phyloP scores from a whole-genome alignment of 1,140 invertebrate genomes.

The Drosophila rufa region DNA sequence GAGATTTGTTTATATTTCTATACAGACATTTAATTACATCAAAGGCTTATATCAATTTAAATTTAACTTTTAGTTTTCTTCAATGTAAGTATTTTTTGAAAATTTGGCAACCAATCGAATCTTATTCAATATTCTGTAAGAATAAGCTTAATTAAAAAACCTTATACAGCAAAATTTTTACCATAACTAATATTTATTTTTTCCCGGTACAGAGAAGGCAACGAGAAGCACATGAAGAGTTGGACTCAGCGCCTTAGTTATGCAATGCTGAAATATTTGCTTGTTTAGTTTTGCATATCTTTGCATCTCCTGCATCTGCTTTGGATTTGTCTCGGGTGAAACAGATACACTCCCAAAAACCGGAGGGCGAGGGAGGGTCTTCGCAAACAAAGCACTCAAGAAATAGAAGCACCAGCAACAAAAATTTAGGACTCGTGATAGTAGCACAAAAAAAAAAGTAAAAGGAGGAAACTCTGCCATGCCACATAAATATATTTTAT shows the following conservation, averaged over 20 bases:
- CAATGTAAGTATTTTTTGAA: no score
- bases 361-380: neutral
- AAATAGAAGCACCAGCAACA: conserved; percentile 31
- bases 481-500: conserved; percentile 80
- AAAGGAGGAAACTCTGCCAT: conserved; percentile 49
- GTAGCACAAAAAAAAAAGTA: conserved; percentile 50
- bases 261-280: conserved; percentile 81
- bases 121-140: neutral
- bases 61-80: no score
- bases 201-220: neutral
- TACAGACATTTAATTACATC: no score
- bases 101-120: no score
- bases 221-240: conserved; percentile 7
- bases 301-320: conserved; percentile 69
- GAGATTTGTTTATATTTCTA: no score
- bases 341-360: conserved; percentile 13
- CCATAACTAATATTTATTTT: neutral
- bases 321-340: conserved; percentile 41
- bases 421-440: conserved; percentile 51
- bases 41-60: no score
- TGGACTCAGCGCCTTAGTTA: conserved; percentile 58
- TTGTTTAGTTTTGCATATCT: conserved; percentile 83
- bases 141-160: neutral
- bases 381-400: conserved; percentile 54
- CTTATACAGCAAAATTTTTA: neutral